Evolutionary conservation across 2,113 vertebrate genomes (phyloP).

Genomic region (Pluvialis apricaria): DNA sequence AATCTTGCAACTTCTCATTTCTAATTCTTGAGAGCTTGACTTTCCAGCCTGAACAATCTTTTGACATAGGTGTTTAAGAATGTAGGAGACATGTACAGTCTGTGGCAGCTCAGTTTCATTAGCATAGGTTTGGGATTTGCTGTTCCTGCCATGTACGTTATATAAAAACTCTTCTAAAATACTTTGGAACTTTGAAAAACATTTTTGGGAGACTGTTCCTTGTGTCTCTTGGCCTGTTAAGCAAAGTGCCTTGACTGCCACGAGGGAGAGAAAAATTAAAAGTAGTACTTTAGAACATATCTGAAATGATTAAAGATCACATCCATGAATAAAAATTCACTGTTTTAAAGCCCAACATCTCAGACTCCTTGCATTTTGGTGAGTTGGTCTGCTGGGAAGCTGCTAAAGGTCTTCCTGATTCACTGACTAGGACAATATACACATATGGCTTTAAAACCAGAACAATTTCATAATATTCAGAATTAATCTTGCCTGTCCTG

Average conservation of each 20-base stretch:
- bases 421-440: neutral
- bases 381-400: neutral
- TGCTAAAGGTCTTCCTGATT: neutral
- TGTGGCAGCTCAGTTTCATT: neutral
- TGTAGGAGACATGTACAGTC: neutral
- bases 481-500: neutral
- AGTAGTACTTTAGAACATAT: neutral
- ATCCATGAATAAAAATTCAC: neutral
- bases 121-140: neutral
- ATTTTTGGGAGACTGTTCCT: neutral
- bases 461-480: neutral
- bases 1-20: neutral
- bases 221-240: constrained; percentile 1
- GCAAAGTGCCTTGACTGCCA: neutral
- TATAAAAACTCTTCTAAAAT: neutral
- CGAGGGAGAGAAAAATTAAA: neutral
- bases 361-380: neutral
- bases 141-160: neutral
- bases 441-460: neutral
- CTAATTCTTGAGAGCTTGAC: neutral
- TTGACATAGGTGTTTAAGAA: neutral
- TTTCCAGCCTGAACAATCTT: neutral
- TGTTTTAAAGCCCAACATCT: neutral
- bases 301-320: neutral
- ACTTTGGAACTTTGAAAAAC: neutral